These are phyloP conservation scores for Haliclona indistincta DNA, from an alignment of 37 sponge, comb jelly and placozoan species.

Conservation along the genomic window DNA sequence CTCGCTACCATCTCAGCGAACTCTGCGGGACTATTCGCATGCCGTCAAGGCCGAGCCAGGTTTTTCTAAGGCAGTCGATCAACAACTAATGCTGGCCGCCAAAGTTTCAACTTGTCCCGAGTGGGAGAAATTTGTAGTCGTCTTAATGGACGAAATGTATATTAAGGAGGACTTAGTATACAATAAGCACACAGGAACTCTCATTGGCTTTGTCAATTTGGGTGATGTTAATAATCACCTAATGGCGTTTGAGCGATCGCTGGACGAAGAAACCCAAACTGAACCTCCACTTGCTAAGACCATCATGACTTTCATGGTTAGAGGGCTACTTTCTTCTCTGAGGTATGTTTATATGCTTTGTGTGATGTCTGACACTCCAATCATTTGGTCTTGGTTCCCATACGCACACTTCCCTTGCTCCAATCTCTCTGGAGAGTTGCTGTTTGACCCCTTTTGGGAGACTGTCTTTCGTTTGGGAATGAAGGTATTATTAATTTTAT, in stretches of 20 bases:
- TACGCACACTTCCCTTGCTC: conserved; percentile 29
- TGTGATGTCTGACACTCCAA: too few species aligned
- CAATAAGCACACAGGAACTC: conserved; percentile 1
- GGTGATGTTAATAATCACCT: conserved; percentile 14
- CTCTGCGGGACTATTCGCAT: conserved; percentile 48
- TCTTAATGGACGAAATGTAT: conserved; percentile 21
- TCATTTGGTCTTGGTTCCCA: too few species aligned
- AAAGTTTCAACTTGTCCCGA: not conserved
- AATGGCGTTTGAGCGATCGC: conserved; percentile 1
- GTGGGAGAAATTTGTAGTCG: conserved; percentile 30
- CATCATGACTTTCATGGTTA: conserved; percentile 27
- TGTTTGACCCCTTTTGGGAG: conserved; percentile 8
- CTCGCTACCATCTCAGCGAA: conserved; percentile 41
- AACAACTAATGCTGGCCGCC: conserved; percentile 19
- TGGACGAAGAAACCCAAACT: not conserved
- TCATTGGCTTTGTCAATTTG: conserved; percentile 5
- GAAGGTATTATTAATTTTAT: not conserved
- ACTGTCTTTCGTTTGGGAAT: conserved; percentile 4
- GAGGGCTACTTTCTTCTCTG: conserved; percentile 9
- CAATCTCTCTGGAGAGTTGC: not conserved
- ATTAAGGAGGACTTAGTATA: conserved; percentile 33
- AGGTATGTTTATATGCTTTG: too few species aligned
- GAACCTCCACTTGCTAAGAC: conserved; percentile 11
- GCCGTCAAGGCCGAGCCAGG: conserved; percentile 12
- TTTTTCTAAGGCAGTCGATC: conserved; percentile 37